Percentiles rank a stretch among this genome's conserved stretches.
Evolutionary conservation across 2,113 vertebrate genomes (phyloP).

Genomic region (Podocnemis expansa): DNA sequence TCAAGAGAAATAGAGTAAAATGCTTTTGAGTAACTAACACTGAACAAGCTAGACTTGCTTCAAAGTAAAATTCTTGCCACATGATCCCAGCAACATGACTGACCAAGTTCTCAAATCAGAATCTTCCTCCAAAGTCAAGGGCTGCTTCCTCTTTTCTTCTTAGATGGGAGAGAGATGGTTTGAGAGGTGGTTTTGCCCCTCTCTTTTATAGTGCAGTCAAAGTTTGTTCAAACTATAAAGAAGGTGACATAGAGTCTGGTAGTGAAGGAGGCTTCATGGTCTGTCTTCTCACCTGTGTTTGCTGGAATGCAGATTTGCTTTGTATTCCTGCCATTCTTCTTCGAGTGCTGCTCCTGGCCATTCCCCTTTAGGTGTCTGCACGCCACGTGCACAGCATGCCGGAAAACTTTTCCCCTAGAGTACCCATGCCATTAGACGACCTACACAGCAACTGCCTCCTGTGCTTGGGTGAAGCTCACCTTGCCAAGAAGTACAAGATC

Average conservation of each 20-base stretch:
- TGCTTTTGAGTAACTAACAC: neutral
- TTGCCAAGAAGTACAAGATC: too few relatives aligned
- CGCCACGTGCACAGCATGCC: too few relatives aligned
- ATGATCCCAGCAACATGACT: neutral
- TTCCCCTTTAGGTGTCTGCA: too few relatives aligned
- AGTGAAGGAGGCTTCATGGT: neutral
- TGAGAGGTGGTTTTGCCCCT: neutral
- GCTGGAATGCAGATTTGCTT: neutral
- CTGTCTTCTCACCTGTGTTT: neutral
- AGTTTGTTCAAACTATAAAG: neutral
- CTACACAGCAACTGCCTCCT: too few relatives aligned
- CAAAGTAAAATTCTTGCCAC: neutral
- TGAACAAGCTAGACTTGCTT: neutral
- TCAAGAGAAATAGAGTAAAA: too few relatives aligned
- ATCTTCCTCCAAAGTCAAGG: neutral
- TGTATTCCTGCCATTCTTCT: neutral
- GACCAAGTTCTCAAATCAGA: neutral
- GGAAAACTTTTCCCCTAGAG: too few relatives aligned
- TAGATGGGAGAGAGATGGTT: neutral
- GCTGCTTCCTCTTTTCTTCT: neutral
- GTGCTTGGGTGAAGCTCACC: too few relatives aligned
- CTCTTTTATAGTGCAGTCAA: neutral
- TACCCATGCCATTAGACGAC: too few relatives aligned
- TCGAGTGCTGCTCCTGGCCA: too few relatives aligned
- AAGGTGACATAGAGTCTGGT: neutral